A percentile compares a stretch with the other conserved stretches of the same genome.
Evolutionary conservation across 2,797 vertebrate species (phyloP).

Genomic region (Etheostoma nigrum): DNA sequence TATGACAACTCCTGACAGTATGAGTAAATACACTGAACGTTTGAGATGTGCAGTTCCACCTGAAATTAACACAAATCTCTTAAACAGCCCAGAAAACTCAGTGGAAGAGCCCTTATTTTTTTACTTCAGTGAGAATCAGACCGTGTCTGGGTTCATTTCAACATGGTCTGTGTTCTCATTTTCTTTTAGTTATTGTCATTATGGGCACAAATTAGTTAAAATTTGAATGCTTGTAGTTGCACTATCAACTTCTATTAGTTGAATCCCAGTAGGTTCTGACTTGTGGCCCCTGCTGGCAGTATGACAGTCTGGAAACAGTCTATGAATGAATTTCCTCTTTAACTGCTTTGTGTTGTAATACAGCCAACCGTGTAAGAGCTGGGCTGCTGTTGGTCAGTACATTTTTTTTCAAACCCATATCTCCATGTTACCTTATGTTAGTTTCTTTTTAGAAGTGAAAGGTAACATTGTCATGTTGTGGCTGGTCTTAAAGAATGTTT

Average conservation of each 20-base stretch:
- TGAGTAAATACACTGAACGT: too few species aligned
- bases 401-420: not conserved
- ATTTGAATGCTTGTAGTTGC: not conserved
- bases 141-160: too few species aligned
- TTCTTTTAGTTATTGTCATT: too few species aligned
- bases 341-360: not conserved
- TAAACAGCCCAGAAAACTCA: not conserved
- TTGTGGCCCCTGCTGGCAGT: not conserved
- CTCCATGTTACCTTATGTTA: not conserved
- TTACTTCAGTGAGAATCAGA: too few species aligned
- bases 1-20: too few species aligned
- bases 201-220: too few species aligned
- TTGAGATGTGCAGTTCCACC: too few species aligned
- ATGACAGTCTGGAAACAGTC: not conserved
- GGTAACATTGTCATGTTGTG: slow-evolving; percentile 44
- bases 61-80: too few species aligned
- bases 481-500: slow-evolving; percentile 62
- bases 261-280: not conserved
- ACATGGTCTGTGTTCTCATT: too few species aligned
- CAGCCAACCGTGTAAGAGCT: not conserved
- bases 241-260: not conserved
- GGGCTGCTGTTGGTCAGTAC: not conserved
- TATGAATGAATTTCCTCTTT: not conserved
- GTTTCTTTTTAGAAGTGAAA: slow-evolving; percentile 55
- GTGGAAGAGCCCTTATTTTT: not conserved